These are phyloP conservation scores for Setophaga coronata DNA, from an alignment of 2,113 vertebrate genomes.

Conservation along the genomic window DNA sequence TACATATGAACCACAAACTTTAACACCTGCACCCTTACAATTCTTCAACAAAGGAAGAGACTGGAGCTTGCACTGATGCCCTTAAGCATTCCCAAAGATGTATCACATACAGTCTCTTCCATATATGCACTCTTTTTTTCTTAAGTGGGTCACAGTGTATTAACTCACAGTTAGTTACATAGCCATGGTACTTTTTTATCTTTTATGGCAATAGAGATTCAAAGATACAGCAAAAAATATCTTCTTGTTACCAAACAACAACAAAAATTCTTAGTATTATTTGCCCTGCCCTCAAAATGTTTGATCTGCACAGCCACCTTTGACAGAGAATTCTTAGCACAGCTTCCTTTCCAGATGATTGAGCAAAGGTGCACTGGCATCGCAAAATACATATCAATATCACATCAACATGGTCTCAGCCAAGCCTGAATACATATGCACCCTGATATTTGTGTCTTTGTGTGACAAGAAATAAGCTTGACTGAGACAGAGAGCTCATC, in stretches of 20 bases:
- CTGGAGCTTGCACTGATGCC: not conserved
- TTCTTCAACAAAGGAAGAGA: constrained; percentile 2
- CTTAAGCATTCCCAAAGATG: not conserved
- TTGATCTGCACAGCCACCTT: not conserved
- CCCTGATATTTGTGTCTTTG: not conserved
- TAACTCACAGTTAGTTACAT: not conserved
- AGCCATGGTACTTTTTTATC: not conserved
- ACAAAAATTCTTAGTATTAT: not conserved
- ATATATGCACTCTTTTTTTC: not conserved
- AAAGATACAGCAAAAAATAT: not conserved
- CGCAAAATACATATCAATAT: not conserved
- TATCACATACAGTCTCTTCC: not conserved
- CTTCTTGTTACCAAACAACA: not conserved
- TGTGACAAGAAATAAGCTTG: not conserved
- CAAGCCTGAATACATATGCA: not conserved
- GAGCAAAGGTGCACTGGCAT: not conserved
- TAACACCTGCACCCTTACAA: not conserved
- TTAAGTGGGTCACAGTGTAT: not conserved
- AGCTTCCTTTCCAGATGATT: not conserved
- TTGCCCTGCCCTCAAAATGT: not conserved
- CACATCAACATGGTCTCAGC: not conserved
- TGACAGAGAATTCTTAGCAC: not conserved
- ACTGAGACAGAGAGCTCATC: not conserved
- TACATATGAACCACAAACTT: not conserved
- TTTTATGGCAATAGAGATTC: constrained; percentile 11